These are phyloP conservation scores for Tenualosa thibaudeaui DNA, from an alignment of 2,797 vertebrate genomes.

Conservation along the genomic window DNA sequence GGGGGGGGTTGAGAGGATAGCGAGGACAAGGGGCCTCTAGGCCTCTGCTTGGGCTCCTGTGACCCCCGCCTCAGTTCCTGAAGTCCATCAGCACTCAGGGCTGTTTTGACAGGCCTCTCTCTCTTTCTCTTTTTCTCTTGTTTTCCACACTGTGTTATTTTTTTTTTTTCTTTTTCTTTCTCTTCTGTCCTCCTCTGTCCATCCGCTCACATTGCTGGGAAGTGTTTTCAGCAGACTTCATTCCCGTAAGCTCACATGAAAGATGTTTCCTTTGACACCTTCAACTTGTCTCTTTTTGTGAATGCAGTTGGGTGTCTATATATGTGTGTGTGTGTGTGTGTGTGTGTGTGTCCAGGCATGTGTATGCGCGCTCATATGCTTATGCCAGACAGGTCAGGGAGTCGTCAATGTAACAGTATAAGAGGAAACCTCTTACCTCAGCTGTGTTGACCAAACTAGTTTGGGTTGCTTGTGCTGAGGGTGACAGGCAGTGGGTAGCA, in stretches of 20 bases:
- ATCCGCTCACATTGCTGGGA: slow-evolving; percentile 29
- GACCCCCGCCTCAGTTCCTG: background rate
- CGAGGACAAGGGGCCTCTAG: too few relatives aligned
- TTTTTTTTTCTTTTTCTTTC: background rate
- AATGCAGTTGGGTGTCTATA: background rate
- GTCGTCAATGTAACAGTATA: background rate
- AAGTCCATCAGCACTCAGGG: background rate
- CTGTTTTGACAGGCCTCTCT: slow-evolving; percentile 20
- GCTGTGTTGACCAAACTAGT: background rate
- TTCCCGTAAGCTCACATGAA: slow-evolving; percentile 68
- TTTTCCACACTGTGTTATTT: slow-evolving; percentile 26
- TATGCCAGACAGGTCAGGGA: background rate
- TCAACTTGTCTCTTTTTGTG: slow-evolving; percentile 52
- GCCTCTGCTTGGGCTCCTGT: too few relatives aligned
- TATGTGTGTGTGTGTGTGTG: slow-evolving; percentile 27
- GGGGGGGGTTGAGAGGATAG: background rate
- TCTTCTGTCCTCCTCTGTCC: background rate
- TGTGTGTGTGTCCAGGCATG: background rate
- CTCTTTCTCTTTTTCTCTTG: background rate
- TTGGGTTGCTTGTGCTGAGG: background rate
- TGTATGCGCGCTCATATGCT: background rate
- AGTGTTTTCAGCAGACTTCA: slow-evolving; percentile 30
- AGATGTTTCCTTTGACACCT: slow-evolving; percentile 68
- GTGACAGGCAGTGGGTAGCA: background rate
- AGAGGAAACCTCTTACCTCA: background rate